Evolutionary conservation across 2,888 invertebrate genomes (phyloP), one percentile per base, ranked within the genome.

Genomic region (Cephus runcator): DNA sequence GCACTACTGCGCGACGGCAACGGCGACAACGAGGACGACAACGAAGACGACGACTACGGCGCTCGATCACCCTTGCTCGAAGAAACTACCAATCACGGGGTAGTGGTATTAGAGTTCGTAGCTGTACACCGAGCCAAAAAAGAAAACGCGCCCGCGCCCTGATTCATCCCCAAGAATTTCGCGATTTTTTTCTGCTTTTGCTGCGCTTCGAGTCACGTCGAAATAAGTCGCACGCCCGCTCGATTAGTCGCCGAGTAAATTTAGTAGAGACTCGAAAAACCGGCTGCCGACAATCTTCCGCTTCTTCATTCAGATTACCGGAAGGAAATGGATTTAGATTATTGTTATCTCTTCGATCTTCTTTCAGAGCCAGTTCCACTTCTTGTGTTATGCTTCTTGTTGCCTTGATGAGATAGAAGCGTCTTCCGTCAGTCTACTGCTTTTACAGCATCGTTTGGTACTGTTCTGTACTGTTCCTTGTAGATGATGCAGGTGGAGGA

Each of bases 231-330:
- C 77, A 78, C 79, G 79, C 80, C 81, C 81, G 78, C 71, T 76
- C 79, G 81, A 87, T 87, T 87, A 86, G 83, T 86, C 79, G 82
- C 69, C 81, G 75, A 82, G 82, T 86, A 86, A 84, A 84, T 86
- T 85, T 86, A 86, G 84, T 80, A 69, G 73, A 15, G 40, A 15
- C n/a, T 23, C 9, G 23, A 23, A 23, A 56, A 56, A 56, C 2
- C 23, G 6, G 56, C 23, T 15, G 9, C 9, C 23, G 56, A 56
- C 23, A 9, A 56, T 56, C 23, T 56, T 56, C 56, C 9, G 56
- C 56, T 56, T 56, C 56, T 56, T 56, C 23, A 23, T 23, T 23
- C 56, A 0, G 23, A 56, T 56, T 56, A 56, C 56, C 56, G 56
- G 56, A 23, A 56, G 56, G 4, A 56, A 56, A 9, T 23, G 56